Evolutionary conservation across 2,888 invertebrate genomes (phyloP).

Genomic region (Ashinkailepas kermadecensis): DNA sequence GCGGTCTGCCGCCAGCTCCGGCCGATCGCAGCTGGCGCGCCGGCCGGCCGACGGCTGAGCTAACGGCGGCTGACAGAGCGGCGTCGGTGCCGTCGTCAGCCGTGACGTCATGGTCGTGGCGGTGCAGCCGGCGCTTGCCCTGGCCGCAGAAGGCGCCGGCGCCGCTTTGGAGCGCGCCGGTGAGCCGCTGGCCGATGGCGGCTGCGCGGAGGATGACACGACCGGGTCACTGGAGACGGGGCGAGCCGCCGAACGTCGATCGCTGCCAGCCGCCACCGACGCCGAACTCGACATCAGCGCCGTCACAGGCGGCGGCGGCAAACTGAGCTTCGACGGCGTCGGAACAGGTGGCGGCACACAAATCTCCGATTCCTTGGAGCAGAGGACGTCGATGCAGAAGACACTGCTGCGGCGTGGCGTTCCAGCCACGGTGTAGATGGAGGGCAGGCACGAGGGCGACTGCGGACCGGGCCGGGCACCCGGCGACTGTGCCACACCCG

Average conservation of each 20-base stretch:
- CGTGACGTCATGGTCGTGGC: not conserved
- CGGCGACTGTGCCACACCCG: not conserved
- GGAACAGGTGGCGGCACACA: not conserved
- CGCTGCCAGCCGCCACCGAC: too few relatives aligned
- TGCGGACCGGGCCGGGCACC: not conserved
- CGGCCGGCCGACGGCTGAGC: not conserved
- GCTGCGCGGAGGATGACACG: not conserved
- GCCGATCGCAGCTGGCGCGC: not conserved
- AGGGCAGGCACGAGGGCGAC: not conserved
- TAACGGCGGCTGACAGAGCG: not conserved
- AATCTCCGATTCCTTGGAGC: not conserved
- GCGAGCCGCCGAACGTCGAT: not conserved
- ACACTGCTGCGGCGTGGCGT: not conserved
- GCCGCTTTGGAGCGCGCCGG: not conserved
- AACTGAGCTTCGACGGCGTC: not conserved
- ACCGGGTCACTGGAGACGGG: not conserved
- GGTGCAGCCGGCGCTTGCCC: not conserved
- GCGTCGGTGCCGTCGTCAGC: not conserved
- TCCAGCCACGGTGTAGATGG: constrained; percentile 6
- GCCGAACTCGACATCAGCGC: not conserved
- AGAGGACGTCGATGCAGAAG: constrained; percentile 15
- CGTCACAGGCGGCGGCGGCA: not conserved
- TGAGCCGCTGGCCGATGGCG: not conserved
- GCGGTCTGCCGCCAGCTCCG: not conserved
- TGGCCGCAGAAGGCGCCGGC: not conserved